Evolutionary conservation across 2,113 vertebrate species (phyloP), one percentile per base, ranked within the genome.

Genomic region (Nothoprocta perdicaria): DNA sequence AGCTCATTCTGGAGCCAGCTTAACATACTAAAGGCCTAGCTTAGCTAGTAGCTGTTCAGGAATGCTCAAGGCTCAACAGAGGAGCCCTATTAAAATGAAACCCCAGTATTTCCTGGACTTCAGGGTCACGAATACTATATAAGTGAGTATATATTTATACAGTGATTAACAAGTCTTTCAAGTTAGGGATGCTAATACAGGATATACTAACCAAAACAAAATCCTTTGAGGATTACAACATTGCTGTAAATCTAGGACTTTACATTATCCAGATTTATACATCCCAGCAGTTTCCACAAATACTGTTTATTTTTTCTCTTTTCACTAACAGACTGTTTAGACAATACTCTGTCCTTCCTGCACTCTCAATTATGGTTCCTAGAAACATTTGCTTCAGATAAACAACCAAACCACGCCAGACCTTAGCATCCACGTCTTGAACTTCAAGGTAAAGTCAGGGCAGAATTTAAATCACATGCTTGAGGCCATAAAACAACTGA

Each of bases 131-230:
- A 88, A 83, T 5, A 85, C 38, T 33, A 77, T 38, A 65, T 14
- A 58, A 71, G 48, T 71, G 66, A 93, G 33, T 80, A 84, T 21
- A 89, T n/a, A 92, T 89, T 76, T 82, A 60, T 80, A 58, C 38
- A 55, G 79, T 8, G 65, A 91, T 86, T 84, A 93, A 77, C 80
- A 75, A 94, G 29, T 67, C 26, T 91, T 62, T 61, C 69, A 66
- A 94, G 26, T 80, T 88, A 82, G 68, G 60, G 43, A 69, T 95
- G 67, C 83, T 94, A 92, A 75, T 21, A 65, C 61, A 92, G 86
- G 74, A 94, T 82, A 88, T 35, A 58, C 0, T 9, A 94, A 96
- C 29, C 50, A 83, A 94, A 96, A 92, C 79, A 92, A 97, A 89
- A 80, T 90, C 52, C 29, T 84, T n/a, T 29, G 50, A 97, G 83